Evolutionary conservation across 2,888 invertebrate genomes (phyloP), one percentile per base, ranked within the genome.

Genomic region (Pollenia griseotomentosa): DNA sequence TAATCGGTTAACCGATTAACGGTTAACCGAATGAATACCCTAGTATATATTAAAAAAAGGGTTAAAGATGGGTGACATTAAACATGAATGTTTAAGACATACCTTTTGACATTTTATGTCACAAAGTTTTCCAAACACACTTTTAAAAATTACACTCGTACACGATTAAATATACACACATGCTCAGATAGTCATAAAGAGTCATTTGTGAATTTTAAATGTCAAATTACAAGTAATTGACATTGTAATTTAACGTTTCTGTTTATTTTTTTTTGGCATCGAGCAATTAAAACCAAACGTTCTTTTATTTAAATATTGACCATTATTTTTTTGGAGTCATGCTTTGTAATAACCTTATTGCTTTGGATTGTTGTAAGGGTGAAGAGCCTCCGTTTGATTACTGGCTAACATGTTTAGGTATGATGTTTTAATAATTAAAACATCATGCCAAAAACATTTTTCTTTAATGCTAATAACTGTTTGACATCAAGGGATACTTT

Each of bases 121-220:
- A 51, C 51, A 77, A 19, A 53, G 14, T 65, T 19, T 33, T n/a
- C 16, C 46, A 55, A 70, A 42, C 57, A 44, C 46, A 74, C 44
- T 33, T 33, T n/a, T 74, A 0, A 33, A 33, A 33, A 33, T 33
- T 33, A 33, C 33, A 33, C 33, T 33, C 5, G 1, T 33, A 33
- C 33, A 33, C 33, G 33, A 33, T 46, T 23, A 55, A 19, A 42
- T 33, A 33, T 6, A 40, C 70, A 14, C 63, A 71, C n/a, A 71
- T 48, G 33, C 19, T 46, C 16, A 46, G 23, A 19, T 12, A 11
- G 53, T 16, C 40, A 71, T 42, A 42, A 68, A 23, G 61, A 19
- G 74, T 55, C 75, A 75, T 83, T 75, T 83, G 61, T 75, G 75
- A 83, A 75, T 83, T 70, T 83, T 48, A 68, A 75, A 75, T 83